Base-by-base conservation (phyloP, 2,888 invertebrate species). In the Cosmopolites sordidus region DNA sequence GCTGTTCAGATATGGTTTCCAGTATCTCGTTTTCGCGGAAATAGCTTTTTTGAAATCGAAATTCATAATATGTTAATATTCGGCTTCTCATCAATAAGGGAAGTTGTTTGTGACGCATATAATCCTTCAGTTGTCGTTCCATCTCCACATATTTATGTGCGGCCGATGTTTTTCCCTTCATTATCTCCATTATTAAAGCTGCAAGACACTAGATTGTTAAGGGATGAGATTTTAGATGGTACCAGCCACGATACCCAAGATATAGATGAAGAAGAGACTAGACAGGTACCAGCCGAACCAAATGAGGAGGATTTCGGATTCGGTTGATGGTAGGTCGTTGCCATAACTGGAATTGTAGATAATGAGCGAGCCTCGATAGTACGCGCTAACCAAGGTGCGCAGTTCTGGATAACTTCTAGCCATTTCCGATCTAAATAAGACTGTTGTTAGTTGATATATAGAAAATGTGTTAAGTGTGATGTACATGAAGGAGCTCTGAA, bases 51-150 rank as follows among this genome's bases (percentile, higher is more conserved):
- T 79, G 79, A 63, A 78, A 83, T 52, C 76, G 75, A 66, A 81
- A 80, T 54, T 78, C 76, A 64, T 82, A 83, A 65, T 80, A 83
- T 1, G 72, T 72, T 8, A 77, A 67, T n/a, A 83, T 73, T n/a
- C 80, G 75, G 18, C 74, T 71, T 64, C 77, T 76, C 54, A 83
- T 69, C 16, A 73, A 64, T n/a, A 68, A 62, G 0, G 83, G 79
- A 17, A 83, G 73, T 60, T 80, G 79, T 62, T 79, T 80, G 54
- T 80, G 77, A 8, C 71, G 69, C 77, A 82, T 81, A 62, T 82
- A 83, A 57, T 80, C 78, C 66, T 78, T 73, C 8, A 76, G 64
- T 66, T 81, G 79, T 42, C 77, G 74, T 62, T 80, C 77, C 61
- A 82, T 75, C 58, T 78, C 78, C 41, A 75, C 70, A 62, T 77